Evolutionary conservation across 2,113 vertebrate species (phyloP).

Genomic region (Odobenus rosmarus): DNA sequence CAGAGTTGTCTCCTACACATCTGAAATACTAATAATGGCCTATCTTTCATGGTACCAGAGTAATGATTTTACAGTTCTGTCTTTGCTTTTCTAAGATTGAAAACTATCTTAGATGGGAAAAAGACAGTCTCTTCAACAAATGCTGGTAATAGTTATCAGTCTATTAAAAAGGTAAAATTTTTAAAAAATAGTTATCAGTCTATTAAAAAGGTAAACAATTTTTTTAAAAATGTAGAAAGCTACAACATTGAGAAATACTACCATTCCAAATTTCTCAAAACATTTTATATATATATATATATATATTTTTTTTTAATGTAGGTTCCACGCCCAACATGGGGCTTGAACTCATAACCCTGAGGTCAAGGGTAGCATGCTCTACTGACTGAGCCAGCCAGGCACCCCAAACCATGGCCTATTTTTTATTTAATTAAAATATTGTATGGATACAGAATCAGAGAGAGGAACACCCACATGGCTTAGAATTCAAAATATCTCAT

Average conservation of each 20-base stretch:
- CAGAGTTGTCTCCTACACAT: not conserved
- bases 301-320: not conserved
- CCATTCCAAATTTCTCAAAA: conserved; percentile 49
- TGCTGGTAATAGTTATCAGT: not conserved
- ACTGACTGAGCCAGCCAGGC: not conserved
- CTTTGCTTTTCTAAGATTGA: conserved; percentile 48
- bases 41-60: not conserved
- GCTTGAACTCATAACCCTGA: not conserved
- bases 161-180: conserved; percentile 27
- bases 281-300: not conserved
- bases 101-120: not conserved
- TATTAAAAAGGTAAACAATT: conserved; percentile 44
- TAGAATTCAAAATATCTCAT: conserved; percentile 76
- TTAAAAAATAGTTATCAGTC: conserved; percentile 29
- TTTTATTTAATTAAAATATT: conserved; percentile 69
- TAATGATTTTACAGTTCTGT: conserved; percentile 43
- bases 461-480: conserved; percentile 65
- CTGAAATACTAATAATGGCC: conserved; percentile 37
- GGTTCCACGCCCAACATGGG: not conserved
- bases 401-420: not conserved
- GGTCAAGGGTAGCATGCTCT: not conserved
- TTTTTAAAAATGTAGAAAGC: not conserved
- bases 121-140: too few species aligned
- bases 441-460: conserved; percentile 47
- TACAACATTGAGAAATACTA: conserved; percentile 44